Evolutionary conservation across 2,797 vertebrate species (phyloP).

Genomic region (Eidolon dupreanum): DNA sequence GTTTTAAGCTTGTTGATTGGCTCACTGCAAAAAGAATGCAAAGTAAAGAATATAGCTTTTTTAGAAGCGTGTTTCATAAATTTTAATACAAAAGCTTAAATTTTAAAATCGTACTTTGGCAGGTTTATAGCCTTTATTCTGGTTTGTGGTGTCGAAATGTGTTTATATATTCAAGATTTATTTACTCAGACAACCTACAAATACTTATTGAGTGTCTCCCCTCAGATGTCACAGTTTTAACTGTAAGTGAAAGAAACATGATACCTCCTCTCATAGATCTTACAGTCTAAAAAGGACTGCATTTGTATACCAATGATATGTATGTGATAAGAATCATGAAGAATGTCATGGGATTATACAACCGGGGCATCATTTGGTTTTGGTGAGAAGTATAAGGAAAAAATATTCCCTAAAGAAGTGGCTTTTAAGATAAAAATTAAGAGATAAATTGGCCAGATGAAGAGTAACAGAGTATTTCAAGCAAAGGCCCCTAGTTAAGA

Average conservation of each 20-base stretch:
- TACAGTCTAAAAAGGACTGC: not conserved
- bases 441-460: not conserved
- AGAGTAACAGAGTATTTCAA: not conserved
- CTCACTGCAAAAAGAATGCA: not conserved
- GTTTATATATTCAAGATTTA: not conserved
- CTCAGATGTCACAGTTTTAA: not conserved
- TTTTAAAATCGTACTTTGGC: not conserved
- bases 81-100: not conserved
- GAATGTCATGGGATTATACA: not conserved
- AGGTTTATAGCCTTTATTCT: not conserved
- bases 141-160: constrained; percentile 11
- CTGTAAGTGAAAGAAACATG: not conserved
- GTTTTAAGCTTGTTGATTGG: not conserved
- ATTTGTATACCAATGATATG: not conserved
- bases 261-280: not conserved
- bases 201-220: not conserved
- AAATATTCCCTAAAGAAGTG: not conserved
- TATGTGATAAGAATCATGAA: not conserved
- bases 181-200: not conserved
- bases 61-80: not conserved
- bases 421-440: constrained; percentile 20
- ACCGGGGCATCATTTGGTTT: not conserved
- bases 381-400: not conserved
- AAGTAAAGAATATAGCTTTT: not conserved
- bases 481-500: not conserved